Evolutionary conservation across 2,888 invertebrate genomes (phyloP), one percentile per base, ranked within the genome.

Genomic region (Azorinus chamasolen): DNA sequence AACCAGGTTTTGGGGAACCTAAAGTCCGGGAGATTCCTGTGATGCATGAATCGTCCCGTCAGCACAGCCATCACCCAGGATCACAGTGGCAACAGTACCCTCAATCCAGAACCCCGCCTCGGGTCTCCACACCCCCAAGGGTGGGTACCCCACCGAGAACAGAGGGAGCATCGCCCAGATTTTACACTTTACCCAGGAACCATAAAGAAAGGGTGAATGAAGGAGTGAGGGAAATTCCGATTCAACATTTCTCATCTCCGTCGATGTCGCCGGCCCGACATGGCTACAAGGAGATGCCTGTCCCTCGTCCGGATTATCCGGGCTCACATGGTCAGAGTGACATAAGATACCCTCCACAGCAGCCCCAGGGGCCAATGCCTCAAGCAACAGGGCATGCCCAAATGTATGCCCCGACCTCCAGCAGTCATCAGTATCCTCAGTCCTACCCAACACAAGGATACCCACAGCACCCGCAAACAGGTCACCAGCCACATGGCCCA

Each of bases 151-250:
- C 83, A 18, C 80, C 83, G 22, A 75, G 71, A n/a, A 51, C 53
- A 10, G 65, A 64, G 14, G 43, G 57, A 14, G 72, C 62, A 37
- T 62, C 79, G 1, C 68, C 68, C 3, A 79, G 61, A 53, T 79
- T 75, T 57, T 75, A 51, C 48, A 79, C 79, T 32, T 57, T 79
- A n/a, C 79, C 79, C 18, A 61, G 75, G 48, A 79, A 79, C 41
- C 75, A 79, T 37, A 68, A 71, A 37, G 72, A 73, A 27, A 51
- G 63, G 50, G 54, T 54, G 0, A 63, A 73, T 39, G 71, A 73
- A 32, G 37, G 37, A 16, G 79, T 83, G 0, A 68, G 87, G 59
- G 88, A 88, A 74, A 90, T 90, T 51, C 89, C 89, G 41, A 85
- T 90, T 6, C 88, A 86, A 32, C 88, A 87, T 63, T 50, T 81